Evolutionary conservation across 2,888 invertebrate species (phyloP), one percentile per base, ranked within the genome.

Genomic region (Formica aserva): DNA sequence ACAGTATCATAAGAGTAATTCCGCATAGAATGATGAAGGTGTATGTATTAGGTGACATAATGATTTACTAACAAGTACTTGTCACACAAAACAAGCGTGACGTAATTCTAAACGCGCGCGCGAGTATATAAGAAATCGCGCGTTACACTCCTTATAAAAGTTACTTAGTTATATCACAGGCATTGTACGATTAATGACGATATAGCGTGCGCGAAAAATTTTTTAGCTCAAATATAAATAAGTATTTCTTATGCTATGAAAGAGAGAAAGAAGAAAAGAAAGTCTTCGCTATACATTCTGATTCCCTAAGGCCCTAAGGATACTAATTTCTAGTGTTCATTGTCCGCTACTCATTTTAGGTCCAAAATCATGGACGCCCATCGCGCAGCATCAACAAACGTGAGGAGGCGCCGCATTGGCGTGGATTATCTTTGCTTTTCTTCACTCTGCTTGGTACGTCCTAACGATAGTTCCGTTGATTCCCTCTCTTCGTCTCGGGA

Each of bases 391-490:
- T 38, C 22, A 41, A 60, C 29, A n/a, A 32, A 38, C 66, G 60
- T 78, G 85, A 82, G 76, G 75, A 84, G 83, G 82, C 72, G 75
- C 76, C 81, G 80, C 88, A 88, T 87, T 86, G 89, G 89, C 88
- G 88, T 87, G 65, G 78, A 18, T 35, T 11, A 35, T 22, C 26
- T 38, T 38, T 26, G 52, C 18, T 29, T 57, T 57, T n/a, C 11
- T n/a, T 18, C 18, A 6, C 18, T 13, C 18, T 13, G 35, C 13
- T 32, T 5, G 15, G 22, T 41, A 35, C 18, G 11, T 72, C 45
- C 18, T 72, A 65, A 80, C 60, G 72, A 55, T 67, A 38, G 57
- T 77, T 77, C 22, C 11, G 52, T 55, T 29, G 18, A 45, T 69
- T 71, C 45, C 18, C 18, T 52, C 29, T 11, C 32, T 35, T 38